Percentiles rank a stretch among this genome's conserved stretches.
phyloP scores from a whole-genome alignment of 1,140 invertebrate genomes.

The Plectrocnemia conspersa region DNA sequence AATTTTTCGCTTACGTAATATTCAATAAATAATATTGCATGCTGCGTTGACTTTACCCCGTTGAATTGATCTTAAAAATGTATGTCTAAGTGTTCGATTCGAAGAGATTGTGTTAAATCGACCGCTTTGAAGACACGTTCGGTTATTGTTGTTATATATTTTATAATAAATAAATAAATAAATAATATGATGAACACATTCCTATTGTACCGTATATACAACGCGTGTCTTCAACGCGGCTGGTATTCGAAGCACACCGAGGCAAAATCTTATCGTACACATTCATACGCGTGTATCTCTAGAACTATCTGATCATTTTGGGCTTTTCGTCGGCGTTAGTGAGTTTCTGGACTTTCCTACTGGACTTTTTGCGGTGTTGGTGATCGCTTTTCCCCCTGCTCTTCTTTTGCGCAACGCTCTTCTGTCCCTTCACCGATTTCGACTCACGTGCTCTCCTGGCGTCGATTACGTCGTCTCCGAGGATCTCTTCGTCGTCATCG shows the following conservation, averaged over 20 bases:
- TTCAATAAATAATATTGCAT: too few relatives aligned
- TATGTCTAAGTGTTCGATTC: too few relatives aligned
- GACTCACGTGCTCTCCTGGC: slow-evolving; percentile 75
- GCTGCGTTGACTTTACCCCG: too few relatives aligned
- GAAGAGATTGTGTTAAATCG: too few relatives aligned
- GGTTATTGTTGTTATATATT: too few relatives aligned
- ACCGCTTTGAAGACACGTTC: too few relatives aligned
- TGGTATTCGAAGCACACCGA: too few relatives aligned
- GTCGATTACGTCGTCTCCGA: slow-evolving; percentile 61
- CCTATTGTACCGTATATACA: too few relatives aligned
- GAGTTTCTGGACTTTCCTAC: slow-evolving; percentile 46
- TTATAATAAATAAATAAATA: slow-evolving; percentile 17
- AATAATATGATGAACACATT: background rate
- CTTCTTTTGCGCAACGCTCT: slow-evolving; percentile 50
- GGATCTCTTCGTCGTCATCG: slow-evolving; percentile 57
- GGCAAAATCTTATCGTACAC: slow-evolving; percentile 5
- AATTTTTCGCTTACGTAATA: too few relatives aligned
- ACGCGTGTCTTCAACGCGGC: too few relatives aligned
- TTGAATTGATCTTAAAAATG: too few relatives aligned
- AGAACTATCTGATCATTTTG: slow-evolving; percentile 52
- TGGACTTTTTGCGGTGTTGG: slow-evolving; percentile 41
- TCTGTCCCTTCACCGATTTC: slow-evolving; percentile 56
- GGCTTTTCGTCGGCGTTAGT: slow-evolving; percentile 40
- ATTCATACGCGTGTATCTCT: background rate
- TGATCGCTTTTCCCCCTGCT: slow-evolving; percentile 54